phyloP scores from a whole-genome alignment of 2,113 vertebrate species.

The Pachyramphus minor region DNA sequence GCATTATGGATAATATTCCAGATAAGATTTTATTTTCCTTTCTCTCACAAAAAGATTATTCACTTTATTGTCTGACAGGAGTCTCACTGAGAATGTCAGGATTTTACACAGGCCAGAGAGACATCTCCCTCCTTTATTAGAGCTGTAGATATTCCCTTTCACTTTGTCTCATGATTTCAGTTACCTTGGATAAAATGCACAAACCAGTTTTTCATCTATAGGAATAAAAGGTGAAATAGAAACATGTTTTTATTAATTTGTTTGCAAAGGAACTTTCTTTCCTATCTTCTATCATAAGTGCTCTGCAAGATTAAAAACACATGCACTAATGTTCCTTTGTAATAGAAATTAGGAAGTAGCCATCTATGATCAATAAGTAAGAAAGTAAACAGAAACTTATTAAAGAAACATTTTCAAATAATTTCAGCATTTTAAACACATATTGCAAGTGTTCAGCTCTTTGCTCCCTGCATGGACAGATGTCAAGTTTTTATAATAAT shows the following conservation, averaged over 20 bases:
- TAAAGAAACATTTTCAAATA: background rate
- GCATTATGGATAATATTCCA: background rate
- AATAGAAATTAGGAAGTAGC: conserved; percentile 11
- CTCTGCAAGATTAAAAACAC: conserved; percentile 6
- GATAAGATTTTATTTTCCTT: conserved; percentile 12
- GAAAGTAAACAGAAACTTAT: background rate
- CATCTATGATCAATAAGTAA: background rate
- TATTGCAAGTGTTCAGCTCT: background rate
- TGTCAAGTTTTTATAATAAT: background rate
- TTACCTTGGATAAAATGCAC: conserved; percentile 26
- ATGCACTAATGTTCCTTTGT: background rate
- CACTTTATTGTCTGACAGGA: background rate
- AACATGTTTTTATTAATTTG: conserved; percentile 45
- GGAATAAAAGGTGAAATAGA: conserved; percentile 53
- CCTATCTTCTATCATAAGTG: conserved; percentile 16
- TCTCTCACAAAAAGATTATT: background rate
- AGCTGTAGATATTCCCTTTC: background rate
- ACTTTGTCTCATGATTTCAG: conserved; percentile 22
- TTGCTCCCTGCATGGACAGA: background rate
- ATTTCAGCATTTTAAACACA: background rate
- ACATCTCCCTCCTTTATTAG: background rate
- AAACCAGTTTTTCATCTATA: background rate
- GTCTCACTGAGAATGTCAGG: background rate
- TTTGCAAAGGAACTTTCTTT: conserved; percentile 42
- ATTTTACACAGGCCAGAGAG: background rate